phyloP scores from a whole-genome alignment of 2,113 vertebrate genomes.

The Oreotrochilus melanogaster region DNA sequence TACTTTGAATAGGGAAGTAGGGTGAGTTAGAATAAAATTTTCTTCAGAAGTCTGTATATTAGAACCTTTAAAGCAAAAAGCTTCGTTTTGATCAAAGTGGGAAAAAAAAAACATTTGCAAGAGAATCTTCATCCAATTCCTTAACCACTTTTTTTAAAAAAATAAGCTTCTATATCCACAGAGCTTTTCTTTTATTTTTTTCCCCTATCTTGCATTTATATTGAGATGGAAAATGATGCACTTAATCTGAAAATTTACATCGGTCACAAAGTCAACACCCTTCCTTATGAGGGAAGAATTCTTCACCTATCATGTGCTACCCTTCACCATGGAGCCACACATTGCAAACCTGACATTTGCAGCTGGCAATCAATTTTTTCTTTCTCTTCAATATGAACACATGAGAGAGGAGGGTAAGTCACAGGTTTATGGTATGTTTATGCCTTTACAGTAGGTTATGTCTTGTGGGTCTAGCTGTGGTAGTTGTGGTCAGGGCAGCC shows the following conservation, averaged over 20 bases:
- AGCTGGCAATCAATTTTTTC: not conserved
- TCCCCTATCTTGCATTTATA: not conserved
- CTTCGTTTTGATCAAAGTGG: not conserved
- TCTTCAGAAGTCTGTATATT: not conserved
- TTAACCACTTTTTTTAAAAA: not conserved
- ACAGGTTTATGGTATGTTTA: not conserved
- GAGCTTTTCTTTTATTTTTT: not conserved
- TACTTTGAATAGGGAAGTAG: not conserved
- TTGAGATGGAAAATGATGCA: not conserved
- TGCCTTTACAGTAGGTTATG: not conserved
- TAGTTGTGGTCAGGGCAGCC: not conserved
- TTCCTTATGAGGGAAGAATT: not conserved
- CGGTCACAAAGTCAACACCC: not conserved
- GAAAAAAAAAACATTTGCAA: not conserved
- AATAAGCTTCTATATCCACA: not conserved
- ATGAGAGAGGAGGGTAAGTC: not conserved
- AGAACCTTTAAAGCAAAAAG: not conserved
- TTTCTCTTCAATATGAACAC: not conserved
- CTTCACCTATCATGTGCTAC: not conserved
- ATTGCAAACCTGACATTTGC: not conserved
- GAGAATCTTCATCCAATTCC: not conserved
- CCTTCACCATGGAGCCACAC: not conserved
- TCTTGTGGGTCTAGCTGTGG: not conserved
- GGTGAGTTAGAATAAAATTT: not conserved
- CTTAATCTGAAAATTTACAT: not conserved